Conservation (phyloP, 2,888 invertebrate species). For the Xanthorhoe designata region DNA sequence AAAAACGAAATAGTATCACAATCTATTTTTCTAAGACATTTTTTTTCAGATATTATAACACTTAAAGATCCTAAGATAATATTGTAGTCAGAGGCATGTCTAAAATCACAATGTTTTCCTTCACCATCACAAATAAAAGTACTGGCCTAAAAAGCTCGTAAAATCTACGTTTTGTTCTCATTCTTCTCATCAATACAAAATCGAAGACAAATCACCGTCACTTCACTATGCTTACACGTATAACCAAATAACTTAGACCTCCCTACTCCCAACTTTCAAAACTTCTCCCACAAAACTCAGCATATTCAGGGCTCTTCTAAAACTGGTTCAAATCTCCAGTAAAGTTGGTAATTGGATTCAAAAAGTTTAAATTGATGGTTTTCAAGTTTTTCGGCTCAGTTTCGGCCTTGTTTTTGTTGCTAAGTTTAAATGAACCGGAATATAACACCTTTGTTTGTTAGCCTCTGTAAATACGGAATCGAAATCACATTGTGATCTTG, state of each 20-base stretch:
- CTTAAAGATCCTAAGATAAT: too few relatives aligned
- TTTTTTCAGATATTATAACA: too few relatives aligned
- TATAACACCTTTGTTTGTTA: constrained; percentile 1
- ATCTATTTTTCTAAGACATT: too few relatives aligned
- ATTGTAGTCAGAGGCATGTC: too few relatives aligned
- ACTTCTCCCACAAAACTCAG: constrained; percentile 6
- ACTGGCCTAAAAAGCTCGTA: too few relatives aligned
- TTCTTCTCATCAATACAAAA: constrained; percentile 1
- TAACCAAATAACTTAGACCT: constrained; percentile 12
- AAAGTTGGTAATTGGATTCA: constrained; percentile 34
- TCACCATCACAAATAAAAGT: too few relatives aligned
- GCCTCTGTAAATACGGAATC: not conserved
- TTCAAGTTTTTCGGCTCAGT: constrained; percentile 23
- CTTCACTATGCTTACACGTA: not conserved
- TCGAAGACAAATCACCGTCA: constrained; percentile 1
- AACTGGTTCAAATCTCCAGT: constrained; percentile 24
- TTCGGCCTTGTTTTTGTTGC: constrained; percentile 12
- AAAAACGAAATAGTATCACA: too few relatives aligned
- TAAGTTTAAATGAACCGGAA: constrained; percentile 15
- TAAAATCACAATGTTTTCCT: too few relatives aligned
- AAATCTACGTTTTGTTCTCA: not conserved
- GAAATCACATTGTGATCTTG: too few relatives aligned
- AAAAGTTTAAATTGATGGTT: constrained; percentile 36
- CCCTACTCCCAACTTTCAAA: constrained; percentile 1
- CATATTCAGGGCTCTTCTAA: constrained; percentile 19